Base-by-base conservation (phyloP, 2,888 invertebrate species). In the Liopterus haemorrhoidalis region DNA sequence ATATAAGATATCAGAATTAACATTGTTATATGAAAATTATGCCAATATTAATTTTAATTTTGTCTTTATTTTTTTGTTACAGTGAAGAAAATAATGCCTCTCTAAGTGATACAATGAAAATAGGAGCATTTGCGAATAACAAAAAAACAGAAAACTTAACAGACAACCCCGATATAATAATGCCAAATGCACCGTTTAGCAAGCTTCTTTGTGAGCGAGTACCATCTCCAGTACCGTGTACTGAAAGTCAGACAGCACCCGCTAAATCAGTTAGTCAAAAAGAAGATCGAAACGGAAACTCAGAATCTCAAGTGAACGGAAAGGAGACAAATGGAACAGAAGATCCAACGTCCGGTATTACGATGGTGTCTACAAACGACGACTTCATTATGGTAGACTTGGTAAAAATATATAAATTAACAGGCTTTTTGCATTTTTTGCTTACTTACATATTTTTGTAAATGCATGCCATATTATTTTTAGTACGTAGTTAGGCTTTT, bases 61-160 rank as follows among this genome's bases (percentile, higher is more conserved):
- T 28, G 18, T 36, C 37, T 38, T 48, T 39, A 31, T 47, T 45
- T 50, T 54, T 53, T 49, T 44, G 35, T 70, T 69, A 32, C 59
- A 76, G 74, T 45, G 83, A 82, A 22, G 82, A 82, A 55, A 81
- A 77, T 53, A 74, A 74, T 38, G 72, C 82, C 30, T 82, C 85
- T 41, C 68, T 86, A 35, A 79, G 79, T 45, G 82, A 82, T 55
- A 83, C 84, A 0, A 70, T 86, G 60, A 82, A 82, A 53, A 79
- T 82, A 0, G 87, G 86, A 28, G 86, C 87, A 1, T 88, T 88
- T 65, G 85, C 83, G 4, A 82, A 82, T 55, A 70, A 73, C 20
- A 73, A 74, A n/a, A 79, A 79, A 60, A 70, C 80, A 36, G 72
- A 71, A 33, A 73, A 74, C 60, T 46, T 57, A 22, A 61, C 62